Evolutionary conservation across 2,113 vertebrate species (phyloP), one percentile per base, ranked within the genome.

Genomic region (Plecturocebus donacophilus): DNA sequence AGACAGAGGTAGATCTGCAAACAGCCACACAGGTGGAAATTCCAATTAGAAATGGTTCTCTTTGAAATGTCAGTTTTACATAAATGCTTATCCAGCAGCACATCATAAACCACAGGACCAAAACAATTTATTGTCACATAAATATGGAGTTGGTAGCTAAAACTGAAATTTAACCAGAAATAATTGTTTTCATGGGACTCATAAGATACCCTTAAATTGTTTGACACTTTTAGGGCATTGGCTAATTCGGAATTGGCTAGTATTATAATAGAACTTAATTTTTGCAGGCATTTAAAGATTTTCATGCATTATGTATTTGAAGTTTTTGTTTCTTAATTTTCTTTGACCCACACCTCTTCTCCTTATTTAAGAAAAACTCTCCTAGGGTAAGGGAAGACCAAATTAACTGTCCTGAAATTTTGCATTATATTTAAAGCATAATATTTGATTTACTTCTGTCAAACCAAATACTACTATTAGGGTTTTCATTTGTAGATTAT

Each of bases 1-100:
- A 0, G 35, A 81, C 68, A 97, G 97, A 98, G 97, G 97, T 93
- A 98, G 98, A 97, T 82, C 66, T 66, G 76, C 73, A 95, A 87
- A 89, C 19, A 40, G n/a, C 70, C 77, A 87, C 21, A 56, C 6
- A 90, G 42, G 54, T 93, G 83, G 9, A 32, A 83, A 61, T 83
- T 87, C 56, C 52, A 54, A 47, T 87, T 42, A 32, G 54, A 58
- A 85, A 32, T 76, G 58, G 25, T 54, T 80, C 49, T 92, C 32
- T 87, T 32, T 77, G 52, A 97, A 87, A 95, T 13, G 40, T 8
- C 21, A 49, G 66, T 81, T 95, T 92, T 88, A 92, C 38, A 58
- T 38, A 66, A 92, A 94, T 61, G 77, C 2, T 64, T 47, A 61
- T 68, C 23, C 12, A 90, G 58, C 42, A 87, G 66, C 30, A 75